Percentiles rank a stretch among this genome's conserved stretches.
phyloP scores from a whole-genome alignment of 2,888 invertebrate genomes.

The Mechanitis mazaeus region DNA sequence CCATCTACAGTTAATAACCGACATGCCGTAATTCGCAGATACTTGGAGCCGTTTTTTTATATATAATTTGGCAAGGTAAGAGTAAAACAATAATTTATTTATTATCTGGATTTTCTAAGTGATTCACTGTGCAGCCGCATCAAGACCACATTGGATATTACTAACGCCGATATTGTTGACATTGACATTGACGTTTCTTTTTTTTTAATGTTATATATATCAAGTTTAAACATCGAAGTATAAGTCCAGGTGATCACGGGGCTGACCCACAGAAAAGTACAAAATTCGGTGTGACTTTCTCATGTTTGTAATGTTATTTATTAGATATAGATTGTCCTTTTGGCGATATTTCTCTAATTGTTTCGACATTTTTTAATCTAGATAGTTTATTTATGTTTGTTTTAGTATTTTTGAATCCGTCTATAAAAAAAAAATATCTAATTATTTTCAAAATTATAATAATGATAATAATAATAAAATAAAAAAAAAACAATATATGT shows the following conservation, averaged over 20 bases:
- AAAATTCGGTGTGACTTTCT: constrained; percentile 75
- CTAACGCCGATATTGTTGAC: constrained; percentile 51
- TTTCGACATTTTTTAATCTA: constrained; percentile 61
- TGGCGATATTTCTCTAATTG: constrained; percentile 55
- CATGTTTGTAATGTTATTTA: constrained; percentile 70
- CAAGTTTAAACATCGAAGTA: constrained; percentile 74
- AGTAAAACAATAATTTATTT: constrained; percentile 42
- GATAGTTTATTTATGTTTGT: constrained; percentile 68
- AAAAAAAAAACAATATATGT: constrained; percentile 45
- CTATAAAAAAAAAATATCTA: constrained; percentile 68
- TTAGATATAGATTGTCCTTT: constrained; percentile 59
- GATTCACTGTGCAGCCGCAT: constrained; percentile 63
- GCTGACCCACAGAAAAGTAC: constrained; percentile 71
- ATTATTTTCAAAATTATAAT: constrained; percentile 71
- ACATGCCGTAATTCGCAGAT: constrained; percentile 73
- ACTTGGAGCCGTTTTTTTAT: constrained; percentile 70
- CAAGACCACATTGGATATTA: constrained; percentile 74
- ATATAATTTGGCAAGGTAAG: constrained; percentile 55
- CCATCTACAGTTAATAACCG: constrained; percentile 69
- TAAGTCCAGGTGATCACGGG: constrained; percentile 72
- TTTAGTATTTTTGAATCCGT: constrained; percentile 72
- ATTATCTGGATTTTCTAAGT: constrained; percentile 68
- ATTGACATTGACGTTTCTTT: constrained; percentile 70
- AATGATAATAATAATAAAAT: background rate
- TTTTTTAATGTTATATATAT: constrained; percentile 69